Base-by-base conservation (phyloP, 1,140 invertebrate species). In the Leptopilina clavipes region DNA sequence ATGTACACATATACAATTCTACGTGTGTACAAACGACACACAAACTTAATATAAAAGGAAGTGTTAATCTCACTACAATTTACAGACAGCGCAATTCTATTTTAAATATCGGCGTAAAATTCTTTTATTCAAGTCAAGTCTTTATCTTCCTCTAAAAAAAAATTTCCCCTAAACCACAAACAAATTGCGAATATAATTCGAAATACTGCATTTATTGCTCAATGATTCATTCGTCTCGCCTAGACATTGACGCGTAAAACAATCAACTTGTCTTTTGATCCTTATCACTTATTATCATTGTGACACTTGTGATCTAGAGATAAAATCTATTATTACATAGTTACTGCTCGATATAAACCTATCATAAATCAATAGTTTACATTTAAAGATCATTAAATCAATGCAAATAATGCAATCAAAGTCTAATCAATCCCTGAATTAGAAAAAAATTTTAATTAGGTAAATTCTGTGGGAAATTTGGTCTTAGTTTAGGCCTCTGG, bases 31-130 rank as follows among this genome's bases (percentile, higher is more conserved):
- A 65, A 25, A 12, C 19, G 56, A 12, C 19, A 65, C 19, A 5
- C 25, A 31, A 65, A 65, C 59, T 31, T 65, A 14, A 19, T 65
- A 40, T 9, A 31, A 65, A 59, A 65, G 59, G 59, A 65, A 65
- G 19, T 65, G 59, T 65, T 65, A 65, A 37, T 14, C 25, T 65
- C 48, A n/a, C 59, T 65, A 52, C 75, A 65, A 72, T 72, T 76
- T 76, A 72, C 56, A 76, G 72, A 76, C 70, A 76, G 18, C 44
- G 59, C 19, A 70, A 56, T 18, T 75, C 74, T 76, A 79, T 79
- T 79, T 79, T 54, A 25, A 56, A 52, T 18, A 54, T 37, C n/a
- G 71, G 17, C 37, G 70, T 7, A 71, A 40, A 31, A 25, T 9
- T 14, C 59, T 65, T 65, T 65, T 65, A 22, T 65, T 25, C 12